Conservation (phyloP, 2,797 vertebrate genomes). For the Bovichtus diacanthus region DNA sequence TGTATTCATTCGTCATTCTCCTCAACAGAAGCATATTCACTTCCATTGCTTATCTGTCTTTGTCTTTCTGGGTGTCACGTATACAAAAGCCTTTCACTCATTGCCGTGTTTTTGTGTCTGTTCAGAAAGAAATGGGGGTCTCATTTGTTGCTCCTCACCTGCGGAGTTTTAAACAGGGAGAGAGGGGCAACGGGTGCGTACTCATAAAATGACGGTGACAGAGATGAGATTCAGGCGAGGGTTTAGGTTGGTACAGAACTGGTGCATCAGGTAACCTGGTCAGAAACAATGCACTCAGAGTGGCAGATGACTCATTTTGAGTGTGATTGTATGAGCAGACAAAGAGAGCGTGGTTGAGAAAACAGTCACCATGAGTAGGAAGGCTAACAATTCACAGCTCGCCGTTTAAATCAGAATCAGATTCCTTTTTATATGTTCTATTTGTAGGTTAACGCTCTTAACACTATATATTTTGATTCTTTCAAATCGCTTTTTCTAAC, state of each 20-base stretch:
- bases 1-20: conserved; percentile 43
- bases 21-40: conserved; percentile 27
- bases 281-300: conserved; percentile 63
- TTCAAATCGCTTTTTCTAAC: neutral
- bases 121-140: conserved; percentile 31
- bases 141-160: conserved; percentile 36
- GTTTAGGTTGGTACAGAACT: conserved; percentile 39
- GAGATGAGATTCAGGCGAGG: conserved; percentile 24
- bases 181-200: conserved; percentile 37
- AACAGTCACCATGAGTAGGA: conserved; percentile 73
- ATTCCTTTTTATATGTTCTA: conserved; percentile 33
- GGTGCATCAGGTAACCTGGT: conserved; percentile 59
- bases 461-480: conserved; percentile 1
- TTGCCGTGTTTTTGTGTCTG: conserved; percentile 18
- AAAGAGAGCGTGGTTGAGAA: conserved; percentile 74
- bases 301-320: conserved; percentile 75
- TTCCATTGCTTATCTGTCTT: conserved; percentile 20
- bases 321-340: conserved; percentile 64
- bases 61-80: conserved; percentile 24
- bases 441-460: neutral
- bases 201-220: conserved; percentile 28
- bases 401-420: conserved; percentile 49
- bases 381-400: conserved; percentile 56
- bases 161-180: conserved; percentile 23
- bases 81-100: conserved; percentile 40